phyloP scores from a whole-genome alignment of 2,888 invertebrate genomes.

The Cyaniris semiargus region DNA sequence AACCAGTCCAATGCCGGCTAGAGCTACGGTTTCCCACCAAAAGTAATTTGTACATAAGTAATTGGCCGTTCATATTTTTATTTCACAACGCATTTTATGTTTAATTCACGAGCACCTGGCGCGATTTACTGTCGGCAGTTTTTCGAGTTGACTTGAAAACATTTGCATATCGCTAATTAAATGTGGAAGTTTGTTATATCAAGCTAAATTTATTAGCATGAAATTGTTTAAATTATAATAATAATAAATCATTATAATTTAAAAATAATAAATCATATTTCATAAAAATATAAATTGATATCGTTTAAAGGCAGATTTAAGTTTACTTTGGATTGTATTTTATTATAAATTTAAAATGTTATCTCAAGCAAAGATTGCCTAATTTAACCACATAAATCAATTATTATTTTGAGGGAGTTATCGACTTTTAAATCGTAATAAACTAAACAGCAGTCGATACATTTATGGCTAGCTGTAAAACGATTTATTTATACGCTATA shows the following conservation, averaged over 20 bases:
- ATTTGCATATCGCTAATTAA: conserved; percentile 6
- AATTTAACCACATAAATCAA: conserved; percentile 71
- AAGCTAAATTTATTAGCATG: not conserved
- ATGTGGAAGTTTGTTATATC: not conserved
- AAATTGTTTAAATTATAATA: not conserved
- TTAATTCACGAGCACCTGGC: conserved; percentile 6
- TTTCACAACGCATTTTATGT: conserved; percentile 14
- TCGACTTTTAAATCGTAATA: conserved; percentile 80
- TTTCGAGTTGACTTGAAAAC: not conserved
- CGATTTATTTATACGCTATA: conserved; percentile 52
- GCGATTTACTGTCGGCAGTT: conserved; percentile 13
- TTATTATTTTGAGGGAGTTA: conserved; percentile 75
- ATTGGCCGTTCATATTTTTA: conserved; percentile 22
- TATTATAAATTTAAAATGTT: not conserved
- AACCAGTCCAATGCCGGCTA: conserved; percentile 47
- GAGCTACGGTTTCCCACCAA: conserved; percentile 47
- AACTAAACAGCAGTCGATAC: conserved; percentile 78
- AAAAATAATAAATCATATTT: not conserved
- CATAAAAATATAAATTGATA: not conserved
- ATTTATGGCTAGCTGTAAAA: conserved; percentile 80
- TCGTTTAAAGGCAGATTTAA: not conserved
- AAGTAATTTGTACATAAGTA: conserved; percentile 26
- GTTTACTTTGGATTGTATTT: not conserved
- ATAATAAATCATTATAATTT: not conserved
- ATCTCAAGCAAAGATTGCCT: not conserved